Conservation (phyloP, 2,113 vertebrate genomes). For the Pseudorasbora parva region DNA sequence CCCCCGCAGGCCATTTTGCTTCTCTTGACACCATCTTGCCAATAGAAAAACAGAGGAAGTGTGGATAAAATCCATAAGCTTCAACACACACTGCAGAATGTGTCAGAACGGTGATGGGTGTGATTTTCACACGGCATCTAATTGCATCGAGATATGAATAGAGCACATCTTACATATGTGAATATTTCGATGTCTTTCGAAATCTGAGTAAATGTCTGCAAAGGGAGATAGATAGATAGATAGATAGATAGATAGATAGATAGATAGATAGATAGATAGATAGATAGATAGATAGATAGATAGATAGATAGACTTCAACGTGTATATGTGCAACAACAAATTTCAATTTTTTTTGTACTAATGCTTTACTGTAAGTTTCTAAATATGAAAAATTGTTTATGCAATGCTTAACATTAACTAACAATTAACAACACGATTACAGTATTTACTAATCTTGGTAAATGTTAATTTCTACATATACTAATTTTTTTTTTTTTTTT, state of each 20-base stretch:
- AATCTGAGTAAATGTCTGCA: too few relatives aligned
- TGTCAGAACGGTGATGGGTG: conserved; percentile 21
- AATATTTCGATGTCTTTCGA: too few relatives aligned
- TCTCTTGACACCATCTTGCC: conserved; percentile 4
- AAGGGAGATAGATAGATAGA: not conserved
- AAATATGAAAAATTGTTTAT: not conserved
- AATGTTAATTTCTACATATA: not conserved
- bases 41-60: not conserved
- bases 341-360: not conserved
- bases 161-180: conserved; percentile 9
- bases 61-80: conserved; percentile 23
- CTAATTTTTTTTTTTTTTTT: not conserved
- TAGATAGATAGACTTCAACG: not conserved
- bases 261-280: not conserved
- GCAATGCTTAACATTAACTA: not conserved
- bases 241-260: conserved; percentile 11
- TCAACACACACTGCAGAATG: not conserved
- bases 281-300: not conserved
- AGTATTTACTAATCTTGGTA: not conserved
- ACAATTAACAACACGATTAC: not conserved
- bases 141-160: conserved; percentile 19
- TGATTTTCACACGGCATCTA: conserved; percentile 22
- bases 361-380: not conserved
- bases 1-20: not conserved
- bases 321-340: not conserved